Evolutionary conservation across 1,140 invertebrate species (phyloP), one percentile per base, ranked within the genome.

Genomic region (Liolophura sinensis): DNA sequence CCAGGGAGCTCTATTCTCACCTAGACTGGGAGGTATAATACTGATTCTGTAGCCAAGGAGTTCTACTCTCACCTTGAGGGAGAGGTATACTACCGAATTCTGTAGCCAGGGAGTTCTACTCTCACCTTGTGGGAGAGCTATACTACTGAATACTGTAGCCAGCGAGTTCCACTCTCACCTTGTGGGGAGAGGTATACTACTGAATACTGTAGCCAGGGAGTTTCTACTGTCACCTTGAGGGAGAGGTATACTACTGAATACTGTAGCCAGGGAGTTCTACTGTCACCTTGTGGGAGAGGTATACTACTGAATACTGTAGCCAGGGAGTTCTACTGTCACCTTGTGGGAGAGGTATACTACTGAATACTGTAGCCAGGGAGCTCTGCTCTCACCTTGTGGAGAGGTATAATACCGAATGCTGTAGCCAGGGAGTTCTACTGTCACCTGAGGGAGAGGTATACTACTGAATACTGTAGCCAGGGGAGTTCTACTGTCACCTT

Each of bases 221-320:
- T 78, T 85, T n/a, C 56, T 85, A 85, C 67, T 40, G 65, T n/a
- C 73, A 84, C 64, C 71, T 80, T 20, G 63, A 76, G 20, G 60
- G 78, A 85, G 62, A 74, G 78, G 57, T 63, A 77, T 46, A 65
- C 85, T 18, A 83, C 83, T 50, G 78, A 82, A 27, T 80, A 84
- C 11, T n/a, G 83, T 84, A 72, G 82, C 78, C 4, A 68, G 68
- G 59, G 69, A 78, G 49, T 78, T 85, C 56, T 85, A 85, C 67
- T 40, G 65, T n/a, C 73, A 84, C 64, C 71, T 80, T 20, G 63
- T 76, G 20, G 60, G 78, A 85, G 62, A 74, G 78, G 57, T 63
- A 77, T 46, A 65, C 85, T 18, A 83, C 83, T 50, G 78, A 82
- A 27, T 80, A 84, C 11, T n/a, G 83, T 84, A 72, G 82, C 78